A percentile compares a stretch with the other conserved stretches of the same genome.
Conservation (phyloP, 2,113 vertebrate genomes). For the Ciconia stormi region DNA sequence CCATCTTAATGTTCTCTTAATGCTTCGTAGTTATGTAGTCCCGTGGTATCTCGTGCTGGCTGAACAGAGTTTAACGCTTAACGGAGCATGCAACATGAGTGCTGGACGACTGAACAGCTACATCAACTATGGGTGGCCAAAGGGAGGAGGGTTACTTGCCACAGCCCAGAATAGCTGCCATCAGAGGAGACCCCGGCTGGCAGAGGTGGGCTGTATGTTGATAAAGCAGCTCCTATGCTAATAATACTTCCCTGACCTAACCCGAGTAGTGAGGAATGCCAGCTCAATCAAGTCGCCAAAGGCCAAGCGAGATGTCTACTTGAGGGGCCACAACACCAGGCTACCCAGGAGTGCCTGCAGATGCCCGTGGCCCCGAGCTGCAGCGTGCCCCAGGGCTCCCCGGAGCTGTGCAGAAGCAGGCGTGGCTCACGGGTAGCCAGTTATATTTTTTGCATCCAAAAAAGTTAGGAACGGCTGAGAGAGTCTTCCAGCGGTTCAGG, state of each 20-base stretch:
- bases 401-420: background rate
- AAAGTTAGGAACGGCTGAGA: background rate
- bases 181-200: background rate
- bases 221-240: background rate
- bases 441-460: background rate
- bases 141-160: background rate
- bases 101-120: background rate
- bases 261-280: background rate
- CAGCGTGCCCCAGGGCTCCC: background rate
- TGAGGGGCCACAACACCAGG: background rate
- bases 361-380: background rate
- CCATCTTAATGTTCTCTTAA: background rate
- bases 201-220: background rate
- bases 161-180: background rate
- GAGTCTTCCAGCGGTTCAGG: background rate
- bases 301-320: background rate
- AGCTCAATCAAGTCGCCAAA: background rate
- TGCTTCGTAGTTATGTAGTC: background rate
- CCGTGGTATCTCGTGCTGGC: background rate
- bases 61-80: background rate
- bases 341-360: background rate
- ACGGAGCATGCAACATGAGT: background rate
- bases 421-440: background rate
- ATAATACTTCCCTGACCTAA: background rate
- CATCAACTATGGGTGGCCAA: rapidly evolving